Conservation (phyloP, 2,888 invertebrate genomes). For the Tiliacea aurago region DNA sequence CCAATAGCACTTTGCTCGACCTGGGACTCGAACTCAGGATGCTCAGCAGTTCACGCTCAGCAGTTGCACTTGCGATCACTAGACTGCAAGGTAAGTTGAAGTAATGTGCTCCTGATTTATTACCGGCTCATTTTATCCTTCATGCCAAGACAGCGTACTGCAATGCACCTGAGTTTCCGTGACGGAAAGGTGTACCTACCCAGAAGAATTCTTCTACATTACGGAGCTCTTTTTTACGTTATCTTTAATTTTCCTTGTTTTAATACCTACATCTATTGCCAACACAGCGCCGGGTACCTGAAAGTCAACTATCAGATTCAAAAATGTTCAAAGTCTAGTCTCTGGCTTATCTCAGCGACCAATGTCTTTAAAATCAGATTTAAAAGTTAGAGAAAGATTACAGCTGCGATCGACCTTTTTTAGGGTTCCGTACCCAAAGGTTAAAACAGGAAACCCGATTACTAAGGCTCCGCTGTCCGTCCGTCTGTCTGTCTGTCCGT, state of each 20-base stretch:
- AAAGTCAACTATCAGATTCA: neutral
- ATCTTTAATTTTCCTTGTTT: neutral
- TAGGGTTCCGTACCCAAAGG: too few species aligned
- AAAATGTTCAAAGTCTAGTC: neutral
- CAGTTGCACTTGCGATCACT: neutral
- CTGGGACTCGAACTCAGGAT: neutral
- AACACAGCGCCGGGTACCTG: neutral
- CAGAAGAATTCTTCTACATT: neutral
- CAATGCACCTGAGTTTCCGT: neutral
- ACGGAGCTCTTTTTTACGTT: neutral
- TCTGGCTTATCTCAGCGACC: neutral
- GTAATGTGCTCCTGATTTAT: neutral
- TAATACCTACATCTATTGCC: neutral
- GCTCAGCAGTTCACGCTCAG: too few species aligned
- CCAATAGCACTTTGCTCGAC: neutral
- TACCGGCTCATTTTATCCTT: neutral
- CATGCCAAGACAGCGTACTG: neutral
- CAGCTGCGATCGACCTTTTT: too few species aligned
- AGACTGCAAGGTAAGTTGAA: neutral
- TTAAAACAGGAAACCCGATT: too few species aligned
- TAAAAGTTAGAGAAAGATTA: too few species aligned
- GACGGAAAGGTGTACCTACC: neutral
- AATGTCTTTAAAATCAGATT: neutral
- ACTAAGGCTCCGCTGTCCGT: too few species aligned
- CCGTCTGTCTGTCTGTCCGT: too few species aligned